phyloP scores from a whole-genome alignment of 2,888 invertebrate species.

The Iphiclides podalirius region DNA sequence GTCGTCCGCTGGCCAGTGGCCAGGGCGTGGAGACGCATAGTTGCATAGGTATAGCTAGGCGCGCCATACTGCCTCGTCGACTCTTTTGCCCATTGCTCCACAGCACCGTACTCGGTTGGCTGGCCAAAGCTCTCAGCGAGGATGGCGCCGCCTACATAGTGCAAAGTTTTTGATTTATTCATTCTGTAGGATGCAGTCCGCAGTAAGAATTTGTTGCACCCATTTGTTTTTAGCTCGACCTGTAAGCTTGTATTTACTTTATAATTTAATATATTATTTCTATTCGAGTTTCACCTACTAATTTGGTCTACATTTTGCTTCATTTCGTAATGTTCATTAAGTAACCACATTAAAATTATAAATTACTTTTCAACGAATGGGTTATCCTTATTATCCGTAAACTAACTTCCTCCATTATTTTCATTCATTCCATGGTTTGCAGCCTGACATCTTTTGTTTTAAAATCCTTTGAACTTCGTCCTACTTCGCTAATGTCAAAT shows the following conservation, averaged over 20 bases:
- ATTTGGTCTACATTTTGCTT: too few relatives aligned
- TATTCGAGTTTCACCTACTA: too few relatives aligned
- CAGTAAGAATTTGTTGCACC: too few relatives aligned
- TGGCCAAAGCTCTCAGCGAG: too few relatives aligned
- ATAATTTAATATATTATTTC: too few relatives aligned
- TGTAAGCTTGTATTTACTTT: too few relatives aligned
- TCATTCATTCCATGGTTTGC: neutral
- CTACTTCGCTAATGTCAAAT: neutral
- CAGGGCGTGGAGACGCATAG: constrained; percentile 48
- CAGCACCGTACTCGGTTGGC: constrained; percentile 23
- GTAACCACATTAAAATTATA: too few relatives aligned
- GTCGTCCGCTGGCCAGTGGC: constrained; percentile 46
- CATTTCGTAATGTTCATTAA: too few relatives aligned
- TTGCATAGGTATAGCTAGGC: too few relatives aligned
- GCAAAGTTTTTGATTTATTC: constrained; percentile 14
- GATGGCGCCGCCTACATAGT: constrained; percentile 1
- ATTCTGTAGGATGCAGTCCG: too few relatives aligned
- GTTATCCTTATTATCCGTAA: neutral
- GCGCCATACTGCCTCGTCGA: constrained; percentile 52
- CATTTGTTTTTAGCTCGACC: too few relatives aligned
- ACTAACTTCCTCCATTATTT: neutral
- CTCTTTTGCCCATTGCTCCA: constrained; percentile 51
- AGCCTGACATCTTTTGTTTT: neutral
- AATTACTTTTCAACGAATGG: too few relatives aligned
- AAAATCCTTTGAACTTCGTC: neutral